phyloP scores from a whole-genome alignment of 1,140 invertebrate genomes.

The Formica selysi region DNA sequence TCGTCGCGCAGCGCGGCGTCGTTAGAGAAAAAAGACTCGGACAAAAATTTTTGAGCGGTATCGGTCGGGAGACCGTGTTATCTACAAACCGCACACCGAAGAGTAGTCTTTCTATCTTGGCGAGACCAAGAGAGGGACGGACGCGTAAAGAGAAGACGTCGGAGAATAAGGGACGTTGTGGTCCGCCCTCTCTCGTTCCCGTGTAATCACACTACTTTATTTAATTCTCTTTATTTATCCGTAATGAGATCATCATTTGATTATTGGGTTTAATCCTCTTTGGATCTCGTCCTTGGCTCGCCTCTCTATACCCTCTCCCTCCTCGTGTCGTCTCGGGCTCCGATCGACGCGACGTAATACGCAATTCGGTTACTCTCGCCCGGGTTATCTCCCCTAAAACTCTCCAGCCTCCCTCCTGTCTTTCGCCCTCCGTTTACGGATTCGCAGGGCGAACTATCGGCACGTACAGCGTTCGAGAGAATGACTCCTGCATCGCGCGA shows the following conservation, averaged over 20 bases:
- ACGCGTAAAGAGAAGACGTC: slow-evolving; percentile 25
- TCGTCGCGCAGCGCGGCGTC: slow-evolving; percentile 33
- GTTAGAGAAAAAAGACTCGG: slow-evolving; percentile 53
- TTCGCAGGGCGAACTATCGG: slow-evolving; percentile 61
- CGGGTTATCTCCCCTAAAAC: slow-evolving; percentile 7
- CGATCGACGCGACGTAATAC: slow-evolving; percentile 67
- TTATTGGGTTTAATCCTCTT: slow-evolving; percentile 87
- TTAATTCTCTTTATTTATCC: slow-evolving; percentile 85
- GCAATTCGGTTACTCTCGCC: slow-evolving; percentile 27
- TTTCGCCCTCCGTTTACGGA: neutral
- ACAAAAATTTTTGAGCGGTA: slow-evolving; percentile 54
- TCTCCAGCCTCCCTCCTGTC: slow-evolving; percentile 12
- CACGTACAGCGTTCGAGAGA: slow-evolving; percentile 43
- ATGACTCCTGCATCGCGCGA: slow-evolving; percentile 46
- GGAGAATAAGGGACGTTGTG: slow-evolving; percentile 1
- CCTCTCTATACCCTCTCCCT: slow-evolving; percentile 65
- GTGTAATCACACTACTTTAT: slow-evolving; percentile 83
- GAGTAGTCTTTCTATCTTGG: slow-evolving; percentile 21
- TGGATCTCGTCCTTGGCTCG: slow-evolving; percentile 85
- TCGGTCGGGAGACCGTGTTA: slow-evolving; percentile 63
- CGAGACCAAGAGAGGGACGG: slow-evolving; percentile 20
- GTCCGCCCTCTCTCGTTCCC: slow-evolving; percentile 68
- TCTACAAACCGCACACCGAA: slow-evolving; percentile 67
- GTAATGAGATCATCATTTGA: slow-evolving; percentile 87
- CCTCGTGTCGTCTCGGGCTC: slow-evolving; percentile 66